A percentile compares a stretch with the other conserved stretches of the same genome.
Conservation (phyloP, 2,797 vertebrate species). For the Melanotaenia parkinsoni region DNA sequence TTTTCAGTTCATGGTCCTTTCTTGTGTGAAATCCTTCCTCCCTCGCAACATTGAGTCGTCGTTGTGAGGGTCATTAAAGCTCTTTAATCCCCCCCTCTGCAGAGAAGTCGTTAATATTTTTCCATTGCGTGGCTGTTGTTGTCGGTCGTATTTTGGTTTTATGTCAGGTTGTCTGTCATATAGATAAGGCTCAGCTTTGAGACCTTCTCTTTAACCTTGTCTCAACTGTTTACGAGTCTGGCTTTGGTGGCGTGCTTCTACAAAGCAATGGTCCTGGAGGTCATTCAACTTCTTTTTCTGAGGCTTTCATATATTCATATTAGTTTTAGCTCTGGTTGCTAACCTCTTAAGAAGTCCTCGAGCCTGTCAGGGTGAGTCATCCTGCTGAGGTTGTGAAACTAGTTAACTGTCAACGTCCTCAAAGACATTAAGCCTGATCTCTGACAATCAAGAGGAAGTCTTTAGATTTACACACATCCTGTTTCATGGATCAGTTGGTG, state of each 20-base stretch:
- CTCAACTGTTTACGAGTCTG: constrained; percentile 65
- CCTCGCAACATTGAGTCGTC: constrained; percentile 25
- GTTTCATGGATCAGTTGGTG: constrained; percentile 4
- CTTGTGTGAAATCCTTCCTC: constrained; percentile 38
- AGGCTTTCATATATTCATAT: constrained; percentile 45
- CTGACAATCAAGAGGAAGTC: constrained; percentile 20
- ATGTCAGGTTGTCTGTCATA: constrained; percentile 58
- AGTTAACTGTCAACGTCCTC: constrained; percentile 22
- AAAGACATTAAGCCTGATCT: not conserved
- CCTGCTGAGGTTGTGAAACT: constrained; percentile 49
- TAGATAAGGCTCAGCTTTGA: constrained; percentile 67
- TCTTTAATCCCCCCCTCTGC: constrained; percentile 43
- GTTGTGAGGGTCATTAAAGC: constrained; percentile 51
- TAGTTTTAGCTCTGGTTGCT: constrained; percentile 25
- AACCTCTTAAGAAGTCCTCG: constrained; percentile 31
- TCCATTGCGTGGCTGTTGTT: constrained; percentile 20
- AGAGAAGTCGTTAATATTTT: constrained; percentile 41
- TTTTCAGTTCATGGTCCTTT: constrained; percentile 57
- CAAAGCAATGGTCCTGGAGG: constrained; percentile 55
- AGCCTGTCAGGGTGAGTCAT: constrained; percentile 37
- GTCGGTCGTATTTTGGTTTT: constrained; percentile 57
- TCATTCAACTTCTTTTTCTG: constrained; percentile 69
- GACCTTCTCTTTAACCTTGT: constrained; percentile 67
- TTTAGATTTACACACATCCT: constrained; percentile 26
- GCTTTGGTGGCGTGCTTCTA: constrained; percentile 38